Conservation (phyloP, 2,888 invertebrate species). For the Ormyrus nitidulus region DNA sequence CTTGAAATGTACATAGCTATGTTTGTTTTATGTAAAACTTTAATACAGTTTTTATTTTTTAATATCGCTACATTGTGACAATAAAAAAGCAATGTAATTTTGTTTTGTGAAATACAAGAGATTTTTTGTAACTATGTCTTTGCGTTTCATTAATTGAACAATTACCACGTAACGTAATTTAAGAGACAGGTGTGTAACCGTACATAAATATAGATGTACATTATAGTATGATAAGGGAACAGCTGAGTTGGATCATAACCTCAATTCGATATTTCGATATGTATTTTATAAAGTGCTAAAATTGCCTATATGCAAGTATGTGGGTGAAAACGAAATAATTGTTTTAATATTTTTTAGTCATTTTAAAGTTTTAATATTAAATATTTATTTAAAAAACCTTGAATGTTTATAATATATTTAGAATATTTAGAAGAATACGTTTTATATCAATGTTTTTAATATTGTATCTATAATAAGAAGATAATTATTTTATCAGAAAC, state of each 20-base stretch:
- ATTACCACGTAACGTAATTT: not conserved
- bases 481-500: constrained; percentile 9
- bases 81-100: constrained; percentile 33
- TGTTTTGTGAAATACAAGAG: constrained; percentile 27
- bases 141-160: constrained; percentile 1
- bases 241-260: constrained; percentile 48
- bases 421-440: not conserved
- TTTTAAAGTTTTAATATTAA: not conserved
- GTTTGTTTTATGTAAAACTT: constrained; percentile 7
- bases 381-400: constrained; percentile 6
- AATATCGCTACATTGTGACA: not conserved
- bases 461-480: not conserved
- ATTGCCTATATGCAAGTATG: not conserved
- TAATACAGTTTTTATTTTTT: constrained; percentile 1
- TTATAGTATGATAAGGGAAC: constrained; percentile 25
- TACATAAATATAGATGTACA: constrained; percentile 8
- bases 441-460: constrained; percentile 22
- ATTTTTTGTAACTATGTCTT: not conserved
- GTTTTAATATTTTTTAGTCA: not conserved
- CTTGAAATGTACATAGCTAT: constrained; percentile 44
- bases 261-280: constrained; percentile 12
- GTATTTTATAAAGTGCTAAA: constrained; percentile 16
- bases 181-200: not conserved
- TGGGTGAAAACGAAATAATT: not conserved
- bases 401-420: constrained; percentile 2